phyloP scores from a whole-genome alignment of 2,113 vertebrate genomes.

The Pica pica region DNA sequence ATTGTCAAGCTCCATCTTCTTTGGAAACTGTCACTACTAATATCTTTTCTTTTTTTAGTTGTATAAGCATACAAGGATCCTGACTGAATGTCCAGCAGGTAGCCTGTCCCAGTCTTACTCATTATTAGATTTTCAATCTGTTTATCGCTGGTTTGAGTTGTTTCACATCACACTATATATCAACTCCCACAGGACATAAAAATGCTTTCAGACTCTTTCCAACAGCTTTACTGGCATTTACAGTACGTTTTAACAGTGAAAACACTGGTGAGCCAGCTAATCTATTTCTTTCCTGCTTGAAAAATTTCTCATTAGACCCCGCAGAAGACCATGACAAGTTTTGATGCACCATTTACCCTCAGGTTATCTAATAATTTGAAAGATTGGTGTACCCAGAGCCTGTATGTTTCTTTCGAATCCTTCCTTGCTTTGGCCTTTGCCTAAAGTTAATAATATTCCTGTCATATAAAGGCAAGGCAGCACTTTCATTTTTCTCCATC shows the following conservation, averaged over 20 bases:
- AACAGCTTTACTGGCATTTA: background rate
- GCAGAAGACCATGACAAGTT: background rate
- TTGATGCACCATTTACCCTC: background rate
- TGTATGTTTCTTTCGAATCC: background rate
- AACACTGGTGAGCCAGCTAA: background rate
- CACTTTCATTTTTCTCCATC: background rate
- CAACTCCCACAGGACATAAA: background rate
- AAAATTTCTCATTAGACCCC: background rate
- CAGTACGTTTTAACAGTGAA: background rate
- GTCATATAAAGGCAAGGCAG: background rate
- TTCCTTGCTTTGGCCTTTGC: background rate
- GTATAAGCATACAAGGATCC: background rate
- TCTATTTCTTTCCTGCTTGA: background rate
- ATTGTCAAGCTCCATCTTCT: background rate
- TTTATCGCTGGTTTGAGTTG: background rate
- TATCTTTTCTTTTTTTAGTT: background rate
- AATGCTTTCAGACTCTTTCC: background rate
- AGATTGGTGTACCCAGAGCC: background rate
- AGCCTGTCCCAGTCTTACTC: background rate
- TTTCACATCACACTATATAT: background rate
- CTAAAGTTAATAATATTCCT: background rate
- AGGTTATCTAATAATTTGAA: background rate
- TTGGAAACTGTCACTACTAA: background rate
- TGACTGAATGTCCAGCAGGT: background rate
- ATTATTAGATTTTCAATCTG: background rate